phyloP scores from a whole-genome alignment of 2,888 invertebrate genomes.

The Magallana nippona region DNA sequence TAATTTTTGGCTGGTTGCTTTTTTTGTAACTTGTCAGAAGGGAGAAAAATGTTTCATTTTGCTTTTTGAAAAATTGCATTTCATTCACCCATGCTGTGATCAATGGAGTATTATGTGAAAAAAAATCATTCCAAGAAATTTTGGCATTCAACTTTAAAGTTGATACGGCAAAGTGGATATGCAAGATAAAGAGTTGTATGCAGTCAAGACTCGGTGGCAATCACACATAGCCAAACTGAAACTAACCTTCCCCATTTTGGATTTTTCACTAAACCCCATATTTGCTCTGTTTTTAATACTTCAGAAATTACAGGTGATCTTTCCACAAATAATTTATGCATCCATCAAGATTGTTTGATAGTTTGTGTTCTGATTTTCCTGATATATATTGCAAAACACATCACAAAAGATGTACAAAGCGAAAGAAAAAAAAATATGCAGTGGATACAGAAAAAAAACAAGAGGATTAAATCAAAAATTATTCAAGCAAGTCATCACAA shows the following conservation, averaged over 20 bases:
- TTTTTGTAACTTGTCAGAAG: neutral
- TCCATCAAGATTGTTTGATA: slow-evolving; percentile 71
- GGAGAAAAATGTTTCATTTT: no score
- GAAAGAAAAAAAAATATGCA: slow-evolving; percentile 53
- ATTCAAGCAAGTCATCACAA: slow-evolving; percentile 43
- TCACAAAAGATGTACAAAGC: slow-evolving; percentile 52
- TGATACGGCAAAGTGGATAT: slow-evolving; percentile 23
- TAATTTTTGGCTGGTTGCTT: neutral
- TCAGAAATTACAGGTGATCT: neutral
- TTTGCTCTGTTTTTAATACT: no score
- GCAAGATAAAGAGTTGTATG: slow-evolving; percentile 16
- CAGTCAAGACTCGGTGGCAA: slow-evolving; percentile 20
- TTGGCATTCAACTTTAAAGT: slow-evolving; percentile 36
- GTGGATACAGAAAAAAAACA: slow-evolving; percentile 46
- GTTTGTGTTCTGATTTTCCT: neutral
- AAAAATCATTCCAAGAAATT: slow-evolving; percentile 23
- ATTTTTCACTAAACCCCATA: neutral
- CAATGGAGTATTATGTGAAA: slow-evolving; percentile 22
- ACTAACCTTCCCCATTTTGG: neutral
- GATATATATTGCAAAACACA: slow-evolving; percentile 47
- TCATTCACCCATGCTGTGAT: slow-evolving; percentile 40
- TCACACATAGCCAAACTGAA: slow-evolving; percentile 2
- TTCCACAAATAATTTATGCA: slow-evolving; percentile 25
- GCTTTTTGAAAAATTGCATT: slow-evolving; percentile 28
- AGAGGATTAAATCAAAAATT: slow-evolving; percentile 44